These are phyloP conservation scores for Megalops atlanticus DNA, from an alignment of 2,113 vertebrate species.

Conservation along the genomic window DNA sequence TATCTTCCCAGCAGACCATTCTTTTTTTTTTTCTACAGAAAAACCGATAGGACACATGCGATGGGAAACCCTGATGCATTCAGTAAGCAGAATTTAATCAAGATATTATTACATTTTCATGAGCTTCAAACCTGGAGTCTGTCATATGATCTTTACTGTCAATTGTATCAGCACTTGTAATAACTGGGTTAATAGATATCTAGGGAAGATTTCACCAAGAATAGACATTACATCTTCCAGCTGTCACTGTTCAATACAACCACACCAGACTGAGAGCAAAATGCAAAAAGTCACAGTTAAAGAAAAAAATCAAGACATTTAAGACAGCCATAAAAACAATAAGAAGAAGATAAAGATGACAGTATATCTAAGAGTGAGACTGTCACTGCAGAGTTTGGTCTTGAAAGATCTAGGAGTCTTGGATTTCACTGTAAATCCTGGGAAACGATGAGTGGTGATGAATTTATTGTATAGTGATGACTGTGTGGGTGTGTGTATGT, in stretches of 20 bases:
- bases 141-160: not conserved
- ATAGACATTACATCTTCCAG: not conserved
- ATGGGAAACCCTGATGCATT: not conserved
- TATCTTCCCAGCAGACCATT: too few species aligned
- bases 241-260: not conserved
- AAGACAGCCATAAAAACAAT: not conserved
- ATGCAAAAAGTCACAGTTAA: not conserved
- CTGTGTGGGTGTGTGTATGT: too few species aligned
- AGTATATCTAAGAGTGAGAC: too few species aligned
- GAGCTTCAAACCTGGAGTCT: not conserved
- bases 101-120: not conserved
- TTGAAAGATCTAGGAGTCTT: too few species aligned
- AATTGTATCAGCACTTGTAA: not conserved
- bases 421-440: too few species aligned
- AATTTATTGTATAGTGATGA: too few species aligned
- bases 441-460: too few species aligned
- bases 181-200: conserved; percentile 9
- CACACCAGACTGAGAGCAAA: not conserved
- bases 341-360: not conserved
- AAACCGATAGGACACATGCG: too few species aligned
- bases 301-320: too few species aligned
- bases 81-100: conserved; percentile 2
- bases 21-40: too few species aligned
- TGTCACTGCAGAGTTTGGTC: too few species aligned
- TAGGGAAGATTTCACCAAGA: not conserved